Conservation (phyloP, 1,140 invertebrate species). For the Cepaea nemoralis region DNA sequence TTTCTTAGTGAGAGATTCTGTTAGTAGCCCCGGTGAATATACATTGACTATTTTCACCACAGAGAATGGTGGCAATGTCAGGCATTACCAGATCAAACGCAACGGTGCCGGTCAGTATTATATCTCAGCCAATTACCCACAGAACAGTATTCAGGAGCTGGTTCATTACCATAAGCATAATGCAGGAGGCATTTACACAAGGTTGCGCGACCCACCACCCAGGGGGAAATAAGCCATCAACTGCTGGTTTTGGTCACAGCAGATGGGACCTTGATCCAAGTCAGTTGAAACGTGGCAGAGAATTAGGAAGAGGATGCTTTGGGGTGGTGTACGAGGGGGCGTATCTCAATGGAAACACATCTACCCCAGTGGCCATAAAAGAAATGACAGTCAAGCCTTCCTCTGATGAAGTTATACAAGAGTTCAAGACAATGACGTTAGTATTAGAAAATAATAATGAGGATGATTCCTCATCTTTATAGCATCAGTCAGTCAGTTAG, state of each 20-base stretch:
- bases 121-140: conserved; percentile 92
- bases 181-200: conserved; percentile 79
- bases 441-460: background rate
- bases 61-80: conserved; percentile 72
- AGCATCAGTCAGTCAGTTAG: too few species aligned
- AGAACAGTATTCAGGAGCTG: conserved; percentile 89
- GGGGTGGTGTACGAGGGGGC: conserved; percentile 27
- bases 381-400: conserved; percentile 33
- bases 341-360: conserved; percentile 8
- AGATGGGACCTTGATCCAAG: conserved; percentile 35
- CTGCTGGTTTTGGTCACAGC: conserved; percentile 91
- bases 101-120: conserved; percentile 88
- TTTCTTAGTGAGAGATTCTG: conserved; percentile 95
- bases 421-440: conserved; percentile 40
- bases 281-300: background rate
- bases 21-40: conserved; percentile 89
- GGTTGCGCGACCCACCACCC: conserved; percentile 77
- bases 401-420: conserved; percentile 38
- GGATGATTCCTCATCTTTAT: too few species aligned
- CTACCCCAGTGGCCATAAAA: conserved; percentile 27
- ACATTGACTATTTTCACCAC: conserved; percentile 93
- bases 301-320: conserved; percentile 33
- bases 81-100: conserved; percentile 91
- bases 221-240: conserved; percentile 84
- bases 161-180: conserved; percentile 96